phyloP scores from a whole-genome alignment of 2,113 vertebrate species.

The Indri indri region DNA sequence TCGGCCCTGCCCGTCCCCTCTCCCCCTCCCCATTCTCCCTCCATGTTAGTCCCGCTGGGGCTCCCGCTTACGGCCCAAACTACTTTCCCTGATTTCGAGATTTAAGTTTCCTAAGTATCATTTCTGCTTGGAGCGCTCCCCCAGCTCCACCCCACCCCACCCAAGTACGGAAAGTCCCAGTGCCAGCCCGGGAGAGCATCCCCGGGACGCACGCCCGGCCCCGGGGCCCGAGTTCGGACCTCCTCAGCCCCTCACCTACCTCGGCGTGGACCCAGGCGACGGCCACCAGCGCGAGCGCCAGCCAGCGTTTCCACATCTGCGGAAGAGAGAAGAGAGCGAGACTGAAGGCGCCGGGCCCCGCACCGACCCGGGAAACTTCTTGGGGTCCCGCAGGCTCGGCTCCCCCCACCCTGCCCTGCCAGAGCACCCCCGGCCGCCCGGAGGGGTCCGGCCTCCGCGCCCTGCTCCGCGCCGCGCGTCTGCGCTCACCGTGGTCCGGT shows the following conservation, averaged over 20 bases:
- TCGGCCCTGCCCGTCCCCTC: neutral
- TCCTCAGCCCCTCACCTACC: conserved; percentile 69
- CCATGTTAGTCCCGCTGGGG: conserved; percentile 24
- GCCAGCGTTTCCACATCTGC: conserved; percentile 82
- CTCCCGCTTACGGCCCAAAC: neutral
- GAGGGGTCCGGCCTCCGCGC: neutral
- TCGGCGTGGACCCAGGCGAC: conserved; percentile 79
- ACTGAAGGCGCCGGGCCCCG: neutral
- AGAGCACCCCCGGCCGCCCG: neutral
- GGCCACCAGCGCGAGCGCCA: conserved; percentile 78
- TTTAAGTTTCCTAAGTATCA: neutral
- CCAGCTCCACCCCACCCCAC: neutral
- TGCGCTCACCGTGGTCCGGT: conserved; percentile 47
- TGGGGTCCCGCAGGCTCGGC: conserved; percentile 19
- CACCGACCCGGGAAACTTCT: conserved; percentile 73
- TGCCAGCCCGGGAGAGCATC: neutral
- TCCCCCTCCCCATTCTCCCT: conserved; percentile 9
- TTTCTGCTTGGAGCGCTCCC: neutral
- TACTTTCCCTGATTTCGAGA: conserved; percentile 18
- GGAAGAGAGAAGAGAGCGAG: conserved; percentile 60
- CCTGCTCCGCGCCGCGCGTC: neutral
- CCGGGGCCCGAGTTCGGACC: neutral
- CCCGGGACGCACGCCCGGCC: neutral
- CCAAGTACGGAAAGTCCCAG: neutral
- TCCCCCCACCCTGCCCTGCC: neutral